Evolutionary conservation across 92 coral and sea anemone genomes (phyloP).

Genomic region (Micromussa lordhowensis): DNA sequence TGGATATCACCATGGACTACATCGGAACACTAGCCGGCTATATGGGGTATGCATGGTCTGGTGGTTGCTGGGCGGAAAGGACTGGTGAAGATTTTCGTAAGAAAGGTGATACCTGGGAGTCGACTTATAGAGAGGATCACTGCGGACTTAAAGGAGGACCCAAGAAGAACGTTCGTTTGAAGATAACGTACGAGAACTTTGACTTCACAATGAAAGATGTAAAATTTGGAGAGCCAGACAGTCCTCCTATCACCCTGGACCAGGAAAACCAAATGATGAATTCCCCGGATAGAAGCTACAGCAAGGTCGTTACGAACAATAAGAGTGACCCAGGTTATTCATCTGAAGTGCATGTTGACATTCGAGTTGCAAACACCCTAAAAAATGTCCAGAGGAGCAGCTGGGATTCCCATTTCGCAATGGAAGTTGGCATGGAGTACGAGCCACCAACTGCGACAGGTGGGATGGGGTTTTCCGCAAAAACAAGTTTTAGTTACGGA

Average conservation of each 20-base stretch:
- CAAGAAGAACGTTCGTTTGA: constrained; percentile 47
- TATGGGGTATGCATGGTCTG: constrained; percentile 70
- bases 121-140: constrained; percentile 6
- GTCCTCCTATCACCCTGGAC: constrained; percentile 6
- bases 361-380: constrained; percentile 25
- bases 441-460: constrained; percentile 37
- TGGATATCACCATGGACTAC: constrained; percentile 62
- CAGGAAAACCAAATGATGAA: constrained; percentile 9
- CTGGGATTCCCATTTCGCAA: constrained; percentile 33
- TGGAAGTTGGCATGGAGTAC: constrained; percentile 25
- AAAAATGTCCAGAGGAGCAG: constrained; percentile 30
- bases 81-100: constrained; percentile 63
- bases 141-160: constrained; percentile 40
- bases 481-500: constrained; percentile 15
- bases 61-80: constrained; percentile 41
- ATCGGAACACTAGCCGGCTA: constrained; percentile 39
- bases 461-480: constrained; percentile 36
- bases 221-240: constrained; percentile 22
- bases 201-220: constrained; percentile 38
- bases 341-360: not conserved
- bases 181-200: constrained; percentile 29
- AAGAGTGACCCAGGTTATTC: not conserved
- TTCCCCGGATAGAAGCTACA: constrained; percentile 26
- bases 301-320: not conserved
- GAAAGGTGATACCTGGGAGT: constrained; percentile 61